Base-by-base conservation (phyloP, 30 jellyfish, hydroid and myxozoan species). In the Aurelia coerulea region DNA sequence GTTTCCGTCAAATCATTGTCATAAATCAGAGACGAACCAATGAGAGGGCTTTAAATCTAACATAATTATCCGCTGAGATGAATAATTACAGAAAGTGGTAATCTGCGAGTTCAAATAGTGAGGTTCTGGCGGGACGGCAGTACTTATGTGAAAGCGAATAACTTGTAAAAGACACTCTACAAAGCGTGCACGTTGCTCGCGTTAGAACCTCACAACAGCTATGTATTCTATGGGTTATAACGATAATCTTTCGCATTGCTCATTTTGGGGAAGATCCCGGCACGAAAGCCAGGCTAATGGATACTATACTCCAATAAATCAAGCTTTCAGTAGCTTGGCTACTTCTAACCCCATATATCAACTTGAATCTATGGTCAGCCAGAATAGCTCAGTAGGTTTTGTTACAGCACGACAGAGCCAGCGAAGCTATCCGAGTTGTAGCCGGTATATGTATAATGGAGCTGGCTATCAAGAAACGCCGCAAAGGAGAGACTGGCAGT, bases 261-360 rank as follows among this genome's bases (percentile, higher is more conserved):
- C 93, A 41, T 84, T 73, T 69, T 84, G 93, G 93, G 93, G 93
- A 71, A 74, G 93, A 67, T 42, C 83, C 70, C 56, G 93, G 68
- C 93, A 84, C 70, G 93, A 84, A 39, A 74, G 83, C 83, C 93
- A 84, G 70, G 70, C 93, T 54, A 84, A 84, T 73, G 88, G 76
- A 56, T 84, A 84, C 93, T 84, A 84, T 35, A 50, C 93, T 73
- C 93, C 93, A 54, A 84, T 84, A 84, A 84, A 84, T 84, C 93
- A 84, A 84, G 88, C 88, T 33, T 60, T 69, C 80, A 73, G 75
- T 74, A 77, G 84, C 71, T 60, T 84, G 88, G 93, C 82, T 77
- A 84, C 87, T 84, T 84, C 93, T 84, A 84, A 73, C 93, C 88
- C 93, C 93, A 84, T 84, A 84, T 84, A 84, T 84, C 93, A 84